Evolutionary conservation across 2,113 vertebrate species (phyloP).

Genomic region (Octodon degus): DNA sequence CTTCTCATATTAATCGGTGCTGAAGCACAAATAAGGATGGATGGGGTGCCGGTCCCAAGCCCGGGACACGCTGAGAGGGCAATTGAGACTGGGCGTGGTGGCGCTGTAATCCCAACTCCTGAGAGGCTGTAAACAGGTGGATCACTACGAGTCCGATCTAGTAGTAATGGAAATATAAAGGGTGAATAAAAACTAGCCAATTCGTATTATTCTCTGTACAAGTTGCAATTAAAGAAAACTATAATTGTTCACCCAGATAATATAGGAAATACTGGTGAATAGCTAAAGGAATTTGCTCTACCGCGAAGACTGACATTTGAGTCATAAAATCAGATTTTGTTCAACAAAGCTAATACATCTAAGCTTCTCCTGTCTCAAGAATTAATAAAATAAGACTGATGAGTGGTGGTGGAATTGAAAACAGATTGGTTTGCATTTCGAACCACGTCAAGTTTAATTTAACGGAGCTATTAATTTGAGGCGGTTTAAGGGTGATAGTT

Average conservation of each 20-base stretch:
- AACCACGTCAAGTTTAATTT: slow-evolving; percentile 80
- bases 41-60: neutral
- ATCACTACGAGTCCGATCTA: too few species aligned
- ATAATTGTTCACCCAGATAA: slow-evolving; percentile 56
- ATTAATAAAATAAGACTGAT: slow-evolving; percentile 76
- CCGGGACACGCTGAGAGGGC: too few species aligned
- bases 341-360: slow-evolving; percentile 82
- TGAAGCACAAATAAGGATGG: slow-evolving; percentile 49
- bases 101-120: too few species aligned
- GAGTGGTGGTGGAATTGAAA: slow-evolving; percentile 74
- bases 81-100: too few species aligned
- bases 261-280: slow-evolving; percentile 54
- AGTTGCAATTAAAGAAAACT: slow-evolving; percentile 43
- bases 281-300: slow-evolving; percentile 77
- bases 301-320: slow-evolving; percentile 81
- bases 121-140: too few species aligned
- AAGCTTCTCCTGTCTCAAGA: slow-evolving; percentile 75
- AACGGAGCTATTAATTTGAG: slow-evolving; percentile 78
- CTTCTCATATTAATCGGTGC: neutral
- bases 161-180: neutral
- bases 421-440: slow-evolving; percentile 74
- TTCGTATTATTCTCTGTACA: neutral
- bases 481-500: slow-evolving; percentile 65
- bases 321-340: slow-evolving; percentile 82
- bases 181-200: slow-evolving; percentile 38